Base-by-base conservation (phyloP, 2,888 invertebrate species). In the Heliconius aoede region DNA sequence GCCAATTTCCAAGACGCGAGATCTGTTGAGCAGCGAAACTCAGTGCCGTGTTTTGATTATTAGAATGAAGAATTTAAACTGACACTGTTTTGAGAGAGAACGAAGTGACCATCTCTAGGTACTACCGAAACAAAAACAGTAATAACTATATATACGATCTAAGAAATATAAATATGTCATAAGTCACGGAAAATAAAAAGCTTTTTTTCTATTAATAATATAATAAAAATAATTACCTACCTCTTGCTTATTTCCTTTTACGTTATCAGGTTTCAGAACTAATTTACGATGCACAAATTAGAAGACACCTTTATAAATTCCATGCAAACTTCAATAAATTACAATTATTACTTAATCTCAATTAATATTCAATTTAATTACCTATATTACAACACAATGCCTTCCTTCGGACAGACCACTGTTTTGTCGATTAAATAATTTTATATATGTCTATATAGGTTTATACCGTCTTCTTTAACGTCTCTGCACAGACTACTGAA, bases 401-500 rank as follows among this genome's bases (percentile, higher is more conserved):
- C 64, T 60, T 58, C 55, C 13, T 58, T 51, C 60, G 64, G 55
- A 46, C 36, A 51, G 32, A 71, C 24, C 69, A 77, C 60, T 62
- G 55, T 55, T 69, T 73, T 69, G 51, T 26, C n/a, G 24, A 32
- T 76, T 36, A 67, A 40, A 15, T 60, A 24, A 40, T 60, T 73
- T 67, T 73, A 68, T 64, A 64, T 58, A 72, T 73, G 46, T 77
- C 24, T 73, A 62, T 62, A 64, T 72, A 30, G 58, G 9, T 55
- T 13, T 13, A 28, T n/a, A 24, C 67, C 58, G 71, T 30, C 30
- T 60, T 28, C 18, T 21, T 21, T 55, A 74, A 64, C 58, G 58
- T 64, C n/a, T 55, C 55, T 55, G 55, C 55, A 79, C 60, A 79
- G 79, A 71, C 65, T 73, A 79, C 79, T 79, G 77, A 77, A 73